These are phyloP conservation scores for Serripes groenlandicus DNA, from an alignment of 2,888 invertebrate genomes.

Conservation along the genomic window DNA sequence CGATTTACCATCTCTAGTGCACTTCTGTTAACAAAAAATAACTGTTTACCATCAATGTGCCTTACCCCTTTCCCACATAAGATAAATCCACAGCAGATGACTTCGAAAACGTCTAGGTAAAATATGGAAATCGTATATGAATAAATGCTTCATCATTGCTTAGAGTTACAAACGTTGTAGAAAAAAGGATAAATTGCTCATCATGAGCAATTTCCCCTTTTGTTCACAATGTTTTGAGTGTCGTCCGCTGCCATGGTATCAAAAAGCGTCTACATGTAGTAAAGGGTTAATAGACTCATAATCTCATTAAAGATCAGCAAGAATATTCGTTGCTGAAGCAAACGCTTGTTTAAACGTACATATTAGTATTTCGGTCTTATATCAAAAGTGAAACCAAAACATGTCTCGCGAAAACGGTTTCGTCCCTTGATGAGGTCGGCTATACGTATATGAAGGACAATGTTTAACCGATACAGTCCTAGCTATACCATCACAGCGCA, in stretches of 20 bases:
- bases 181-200: background rate
- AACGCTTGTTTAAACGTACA: too few species aligned
- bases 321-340: too few species aligned
- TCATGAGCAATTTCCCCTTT: background rate
- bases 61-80: background rate
- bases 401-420: too few species aligned
- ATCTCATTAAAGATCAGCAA: too few species aligned
- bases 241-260: background rate
- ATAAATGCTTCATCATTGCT: background rate
- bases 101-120: background rate
- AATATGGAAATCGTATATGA: background rate
- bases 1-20: conserved; percentile 75
- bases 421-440: too few species aligned
- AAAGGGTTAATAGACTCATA: background rate
- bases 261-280: background rate
- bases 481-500: too few species aligned
- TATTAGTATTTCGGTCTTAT: too few species aligned
- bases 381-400: too few species aligned
- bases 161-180: background rate
- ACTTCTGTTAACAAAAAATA: conserved; percentile 49
- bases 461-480: too few species aligned
- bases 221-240: background rate
- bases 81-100: background rate
- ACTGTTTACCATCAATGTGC: too few species aligned
- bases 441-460: too few species aligned